These are phyloP conservation scores for Rhodophaea formosa DNA, from an alignment of 2,888 invertebrate genomes.

Conservation along the genomic window DNA sequence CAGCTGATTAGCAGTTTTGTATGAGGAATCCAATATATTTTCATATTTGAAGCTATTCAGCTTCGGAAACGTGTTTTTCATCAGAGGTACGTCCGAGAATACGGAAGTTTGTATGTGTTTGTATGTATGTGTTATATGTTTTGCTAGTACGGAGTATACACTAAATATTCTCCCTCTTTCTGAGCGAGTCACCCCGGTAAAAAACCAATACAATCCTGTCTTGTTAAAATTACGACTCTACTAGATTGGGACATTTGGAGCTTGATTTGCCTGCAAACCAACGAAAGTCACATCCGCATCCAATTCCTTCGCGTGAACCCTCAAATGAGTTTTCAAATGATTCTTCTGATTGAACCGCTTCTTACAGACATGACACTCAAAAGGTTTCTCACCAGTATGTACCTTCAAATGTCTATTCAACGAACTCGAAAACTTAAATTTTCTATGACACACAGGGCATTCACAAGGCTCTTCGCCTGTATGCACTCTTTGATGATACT, in stretches of 20 bases:
- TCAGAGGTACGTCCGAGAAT: too few relatives aligned
- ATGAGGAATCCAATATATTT: too few relatives aligned
- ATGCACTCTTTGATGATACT: conserved; percentile 18
- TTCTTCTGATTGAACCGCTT: not conserved
- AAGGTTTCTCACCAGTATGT: not conserved
- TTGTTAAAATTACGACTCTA: not conserved
- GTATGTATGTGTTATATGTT: too few relatives aligned
- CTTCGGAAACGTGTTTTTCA: too few relatives aligned
- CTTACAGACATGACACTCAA: not conserved
- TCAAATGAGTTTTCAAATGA: not conserved
- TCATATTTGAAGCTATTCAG: too few relatives aligned
- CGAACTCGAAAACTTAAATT: not conserved
- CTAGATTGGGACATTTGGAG: not conserved
- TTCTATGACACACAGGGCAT: not conserved
- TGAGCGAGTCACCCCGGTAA: too few relatives aligned
- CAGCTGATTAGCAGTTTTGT: too few relatives aligned
- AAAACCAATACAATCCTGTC: too few relatives aligned
- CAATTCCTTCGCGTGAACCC: not conserved
- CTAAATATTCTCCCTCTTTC: too few relatives aligned
- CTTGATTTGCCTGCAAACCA: not conserved
- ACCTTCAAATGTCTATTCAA: not conserved
- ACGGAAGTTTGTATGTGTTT: too few relatives aligned
- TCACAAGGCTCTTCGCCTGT: conserved; percentile 25
- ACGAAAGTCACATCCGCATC: not conserved
- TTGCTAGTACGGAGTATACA: too few relatives aligned